phyloP scores from a whole-genome alignment of 1,140 invertebrate genomes.

The Geopemphigus sp. region DNA sequence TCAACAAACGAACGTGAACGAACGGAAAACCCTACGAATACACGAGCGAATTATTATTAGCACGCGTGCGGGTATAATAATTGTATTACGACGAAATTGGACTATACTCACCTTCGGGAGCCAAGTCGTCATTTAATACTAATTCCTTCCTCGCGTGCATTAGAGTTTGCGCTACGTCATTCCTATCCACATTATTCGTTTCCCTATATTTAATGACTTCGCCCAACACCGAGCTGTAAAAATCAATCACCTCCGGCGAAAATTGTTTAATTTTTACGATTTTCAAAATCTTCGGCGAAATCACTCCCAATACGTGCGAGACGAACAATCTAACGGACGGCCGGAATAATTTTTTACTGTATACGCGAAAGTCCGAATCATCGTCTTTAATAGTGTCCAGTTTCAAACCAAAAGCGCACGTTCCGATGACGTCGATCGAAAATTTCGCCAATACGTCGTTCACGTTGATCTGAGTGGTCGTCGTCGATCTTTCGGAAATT shows the following conservation, averaged over 20 bases:
- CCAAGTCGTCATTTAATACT: not conserved
- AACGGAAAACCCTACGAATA: not conserved
- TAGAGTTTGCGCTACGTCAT: constrained; percentile 61
- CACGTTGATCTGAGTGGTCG: not conserved
- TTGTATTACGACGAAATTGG: too few relatives aligned
- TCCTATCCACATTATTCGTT: constrained; percentile 55
- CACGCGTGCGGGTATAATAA: too few relatives aligned
- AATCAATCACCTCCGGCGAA: constrained; percentile 50
- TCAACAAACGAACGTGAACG: too few relatives aligned
- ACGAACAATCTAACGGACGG: not conserved
- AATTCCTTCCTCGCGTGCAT: constrained; percentile 53
- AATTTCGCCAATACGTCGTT: not conserved
- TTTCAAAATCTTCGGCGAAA: not conserved
- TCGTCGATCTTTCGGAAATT: constrained; percentile 44
- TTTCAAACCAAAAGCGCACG: constrained; percentile 39
- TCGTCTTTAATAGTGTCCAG: not conserved
- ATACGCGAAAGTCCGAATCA: constrained; percentile 57
- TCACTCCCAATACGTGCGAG: not conserved
- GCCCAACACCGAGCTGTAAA: constrained; percentile 51
- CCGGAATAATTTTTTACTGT: constrained; percentile 53
- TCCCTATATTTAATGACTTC: constrained; percentile 58
- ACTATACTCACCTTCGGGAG: not conserved
- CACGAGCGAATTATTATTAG: too few relatives aligned
- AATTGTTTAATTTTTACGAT: not conserved
- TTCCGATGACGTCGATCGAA: constrained; percentile 43